These are phyloP conservation scores for Rhizomys pruinosus DNA, from an alignment of 2,113 vertebrate species.

Conservation along the genomic window DNA sequence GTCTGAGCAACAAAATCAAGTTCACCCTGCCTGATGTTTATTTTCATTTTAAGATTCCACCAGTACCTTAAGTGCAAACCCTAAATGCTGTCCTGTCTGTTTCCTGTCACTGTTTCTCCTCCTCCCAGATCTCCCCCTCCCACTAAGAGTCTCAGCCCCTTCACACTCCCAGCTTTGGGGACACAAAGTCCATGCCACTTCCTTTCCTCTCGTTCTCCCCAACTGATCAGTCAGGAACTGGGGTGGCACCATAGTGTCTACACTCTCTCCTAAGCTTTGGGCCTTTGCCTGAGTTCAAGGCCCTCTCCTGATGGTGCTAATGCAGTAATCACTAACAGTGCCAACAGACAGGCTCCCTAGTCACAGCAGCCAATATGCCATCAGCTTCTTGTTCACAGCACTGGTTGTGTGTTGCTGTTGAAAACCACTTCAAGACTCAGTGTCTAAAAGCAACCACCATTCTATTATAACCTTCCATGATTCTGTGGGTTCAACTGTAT, in stretches of 20 bases:
- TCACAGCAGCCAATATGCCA: fast-evolving
- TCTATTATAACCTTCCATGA: not conserved
- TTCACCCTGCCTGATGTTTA: not conserved
- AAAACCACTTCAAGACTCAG: not conserved
- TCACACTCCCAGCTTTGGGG: not conserved
- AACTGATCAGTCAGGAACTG: not conserved
- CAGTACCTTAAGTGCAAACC: not conserved
- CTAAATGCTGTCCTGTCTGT: not conserved
- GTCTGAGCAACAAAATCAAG: not conserved
- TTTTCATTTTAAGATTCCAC: not conserved
- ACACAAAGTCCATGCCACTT: too few species aligned
- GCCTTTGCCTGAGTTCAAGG: not conserved
- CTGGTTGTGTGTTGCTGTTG: too few species aligned
- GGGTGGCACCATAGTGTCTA: fast-evolving
- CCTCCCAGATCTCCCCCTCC: not conserved
- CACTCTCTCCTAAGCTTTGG: not conserved
- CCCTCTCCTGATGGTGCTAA: not conserved
- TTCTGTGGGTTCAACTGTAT: not conserved
- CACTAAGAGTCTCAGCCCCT: not conserved
- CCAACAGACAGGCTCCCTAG: not conserved
- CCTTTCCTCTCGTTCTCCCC: too few species aligned
- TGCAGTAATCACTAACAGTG: not conserved
- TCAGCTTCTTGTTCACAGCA: not conserved
- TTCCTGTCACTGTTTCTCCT: not conserved
- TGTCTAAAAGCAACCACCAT: not conserved